Evolutionary conservation across 2,113 vertebrate genomes (phyloP).

Genomic region (Nipponia nippon): DNA sequence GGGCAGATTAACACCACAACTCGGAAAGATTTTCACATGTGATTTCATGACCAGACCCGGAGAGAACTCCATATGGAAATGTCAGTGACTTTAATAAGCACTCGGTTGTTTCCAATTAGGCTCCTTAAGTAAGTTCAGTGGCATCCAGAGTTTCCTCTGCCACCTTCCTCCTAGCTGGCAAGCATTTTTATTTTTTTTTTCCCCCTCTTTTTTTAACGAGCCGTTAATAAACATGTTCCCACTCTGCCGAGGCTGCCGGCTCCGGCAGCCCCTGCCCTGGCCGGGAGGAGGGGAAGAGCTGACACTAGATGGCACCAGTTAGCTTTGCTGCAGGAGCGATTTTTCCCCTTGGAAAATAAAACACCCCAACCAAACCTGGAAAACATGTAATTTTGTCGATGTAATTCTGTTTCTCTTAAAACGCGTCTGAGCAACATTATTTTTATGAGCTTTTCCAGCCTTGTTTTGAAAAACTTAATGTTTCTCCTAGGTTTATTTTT

Average conservation of each 20-base stretch:
- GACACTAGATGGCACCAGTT: conserved; percentile 29
- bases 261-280: background rate
- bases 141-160: conserved; percentile 11
- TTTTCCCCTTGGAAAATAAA: conserved; percentile 57
- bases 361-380: conserved; percentile 59
- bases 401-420: conserved; percentile 57
- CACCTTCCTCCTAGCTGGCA: conserved; percentile 30
- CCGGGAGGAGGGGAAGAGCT: background rate
- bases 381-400: conserved; percentile 64
- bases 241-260: background rate
- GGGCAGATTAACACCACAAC: conserved; percentile 23
- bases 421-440: conserved; percentile 59
- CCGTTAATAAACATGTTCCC: background rate
- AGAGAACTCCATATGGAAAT: conserved; percentile 52
- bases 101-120: conserved; percentile 49
- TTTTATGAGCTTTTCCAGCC: conserved; percentile 61
- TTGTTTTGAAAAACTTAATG: conserved; percentile 57
- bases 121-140: conserved; percentile 52
- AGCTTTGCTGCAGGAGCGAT: background rate
- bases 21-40: conserved; percentile 45
- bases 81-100: conserved; percentile 50
- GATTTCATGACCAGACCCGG: conserved; percentile 24
- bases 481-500: conserved; percentile 59
- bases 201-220: background rate
- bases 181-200: background rate